phyloP scores from a whole-genome alignment of 2,797 vertebrate genomes.

The Loriculus beryllinus region DNA sequence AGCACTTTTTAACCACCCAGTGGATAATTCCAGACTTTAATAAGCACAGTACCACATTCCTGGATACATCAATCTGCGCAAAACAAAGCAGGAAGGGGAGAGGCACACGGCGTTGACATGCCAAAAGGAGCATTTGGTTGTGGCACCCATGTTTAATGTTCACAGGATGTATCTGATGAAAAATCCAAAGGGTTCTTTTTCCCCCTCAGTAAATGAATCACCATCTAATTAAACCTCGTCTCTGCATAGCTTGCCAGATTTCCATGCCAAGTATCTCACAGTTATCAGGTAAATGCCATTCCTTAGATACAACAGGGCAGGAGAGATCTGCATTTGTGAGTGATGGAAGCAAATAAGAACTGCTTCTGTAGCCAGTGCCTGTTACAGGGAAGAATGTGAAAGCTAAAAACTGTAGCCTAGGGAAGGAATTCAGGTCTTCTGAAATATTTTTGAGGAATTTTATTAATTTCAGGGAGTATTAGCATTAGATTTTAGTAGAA shows the following conservation, averaged over 20 bases:
- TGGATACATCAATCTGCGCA: not conserved
- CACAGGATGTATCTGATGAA: not conserved
- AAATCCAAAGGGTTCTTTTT: not conserved
- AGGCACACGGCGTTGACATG: not conserved
- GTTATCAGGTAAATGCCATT: not conserved
- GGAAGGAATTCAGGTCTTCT: not conserved
- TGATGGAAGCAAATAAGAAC: not conserved
- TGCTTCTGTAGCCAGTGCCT: not conserved
- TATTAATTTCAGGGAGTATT: not conserved
- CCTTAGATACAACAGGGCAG: not conserved
- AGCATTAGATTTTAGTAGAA: not conserved
- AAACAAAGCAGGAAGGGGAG: not conserved
- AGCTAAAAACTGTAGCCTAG: not conserved
- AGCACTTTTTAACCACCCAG: conserved; percentile 7
- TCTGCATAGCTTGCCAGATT: not conserved
- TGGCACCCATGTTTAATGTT: not conserved
- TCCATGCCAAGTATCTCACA: not conserved
- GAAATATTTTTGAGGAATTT: not conserved
- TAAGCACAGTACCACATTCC: not conserved
- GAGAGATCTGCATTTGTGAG: not conserved
- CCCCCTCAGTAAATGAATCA: not conserved
- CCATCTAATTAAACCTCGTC: conserved; percentile 12
- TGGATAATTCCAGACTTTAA: conserved; percentile 18
- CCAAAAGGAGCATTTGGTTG: not conserved
- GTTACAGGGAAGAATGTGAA: not conserved